Base-by-base conservation (phyloP, 1,140 invertebrate genomes). In the Drosophila leontia region DNA sequence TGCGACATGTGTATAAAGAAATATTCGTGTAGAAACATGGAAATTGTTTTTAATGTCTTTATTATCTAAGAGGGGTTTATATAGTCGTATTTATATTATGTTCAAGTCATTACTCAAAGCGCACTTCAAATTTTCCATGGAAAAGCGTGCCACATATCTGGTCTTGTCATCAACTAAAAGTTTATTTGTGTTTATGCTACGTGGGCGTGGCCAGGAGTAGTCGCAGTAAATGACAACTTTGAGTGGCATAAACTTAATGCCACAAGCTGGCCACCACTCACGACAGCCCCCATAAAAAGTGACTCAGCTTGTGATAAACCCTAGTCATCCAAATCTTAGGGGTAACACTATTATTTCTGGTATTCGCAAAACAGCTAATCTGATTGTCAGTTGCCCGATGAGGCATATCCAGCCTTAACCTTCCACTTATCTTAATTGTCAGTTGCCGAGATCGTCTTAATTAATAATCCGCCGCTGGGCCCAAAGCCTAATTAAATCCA, bases 101-200 rank as follows among this genome's bases (percentile, higher is more conserved):
- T 68, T 50, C 3, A 13, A 17, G 15, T 29, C 62, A 41, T 69
- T 51, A 39, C 41, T 67, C 23, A 67, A 67, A 50, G 26, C 15
- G 47, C 26, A 19, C 34, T 44, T 34, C 34, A 50, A 67, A 62
- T 17, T 39, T 59, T 55, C 12, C 11, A 13, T 39, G 53, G 39
- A 19, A 35, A 72, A 72, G 69, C 69, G 69, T 72, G 67, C 67
- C 44, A 59, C 44, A 72, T 72, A 80, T 85, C 65, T 57, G 58
- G 62, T 50, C 81, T 80, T 81, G 48, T 64, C 71, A 70, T 63
- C 50, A 68, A 68, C 67, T 85, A 41, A 60, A 67, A 62, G 59
- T 65, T 77, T 48, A 57, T 84, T 60, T 68, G 51, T 78, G 76
- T 78, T 78, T 56, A 80, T 64, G 55, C 71, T 65, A 53, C 61